Base-by-base conservation (phyloP, 2,888 invertebrate species). In the Agriotes lineatus region DNA sequence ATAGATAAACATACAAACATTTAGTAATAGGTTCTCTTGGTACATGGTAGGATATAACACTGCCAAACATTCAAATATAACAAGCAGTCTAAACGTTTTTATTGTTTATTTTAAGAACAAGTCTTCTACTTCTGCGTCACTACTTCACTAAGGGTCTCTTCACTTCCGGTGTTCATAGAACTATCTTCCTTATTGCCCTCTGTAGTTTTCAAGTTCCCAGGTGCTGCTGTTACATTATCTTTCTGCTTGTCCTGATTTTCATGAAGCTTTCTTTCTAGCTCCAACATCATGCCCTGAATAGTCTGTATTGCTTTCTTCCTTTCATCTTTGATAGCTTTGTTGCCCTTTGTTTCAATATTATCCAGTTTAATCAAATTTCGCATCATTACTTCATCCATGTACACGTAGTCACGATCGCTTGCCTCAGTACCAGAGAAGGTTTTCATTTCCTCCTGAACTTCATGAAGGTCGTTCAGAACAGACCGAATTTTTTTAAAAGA, bases 371-470 rank as follows among this genome's bases (percentile, higher is more conserved):
- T 57, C 7, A 69, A 50, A 37, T 44, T 70, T 1, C 70, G 45
- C 16, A 63, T 52, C 61, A 75, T 62, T 14, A 66, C 67, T 59
- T 75, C 75, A 19, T 75, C 72, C 14, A 75, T 42, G 39, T 65
- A 72, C 37, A 67, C 52, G 33, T 72, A 75, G 45, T 72, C 64
- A 9, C 60, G 39, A 45, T 70, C 70, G 37, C 64, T 39, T 5
- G 25, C 37, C 2, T 54, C 12, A n/a, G 39, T 30, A 3, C 67
- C 67, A 4, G 9, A 2, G 22, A 67, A 67, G n/a, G 1, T 5
- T 5, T 10, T 2, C n/a, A 48, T 22, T 22, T 48, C 48, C 16
- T 48, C 16, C n/a, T 22, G n/a, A n/a, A n/a, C n/a, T n/a, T n/a
- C n/a, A n/a, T n/a, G n/a, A 12, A 48, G n/a, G 4, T 48, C 22